Base-by-base conservation (phyloP, 2,113 vertebrate species). In the Pogona vitticeps region DNA sequence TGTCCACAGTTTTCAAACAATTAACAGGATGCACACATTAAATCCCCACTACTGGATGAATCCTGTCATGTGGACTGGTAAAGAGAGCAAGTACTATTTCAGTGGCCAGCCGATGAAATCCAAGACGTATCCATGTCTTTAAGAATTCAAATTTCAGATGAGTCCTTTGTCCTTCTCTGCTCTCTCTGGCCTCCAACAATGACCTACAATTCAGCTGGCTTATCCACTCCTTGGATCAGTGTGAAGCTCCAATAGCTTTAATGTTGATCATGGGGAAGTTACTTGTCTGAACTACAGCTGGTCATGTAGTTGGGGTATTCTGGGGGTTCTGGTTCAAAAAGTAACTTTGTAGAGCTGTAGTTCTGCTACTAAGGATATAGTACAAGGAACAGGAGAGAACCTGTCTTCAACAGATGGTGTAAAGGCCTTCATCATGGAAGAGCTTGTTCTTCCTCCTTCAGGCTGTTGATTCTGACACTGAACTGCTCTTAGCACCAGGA, bases 11-110 rank as follows among this genome's bases (percentile, higher is more conserved):
- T 67, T 67, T 67, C 65, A 67, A 67, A 67, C 90, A 65, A 38
- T 89, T 90, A 91, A 95, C 88, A 93, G 85, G 73, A 88, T 85
- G 92, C 91, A 78, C 56, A 73, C 85, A 63, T 90, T 91, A 82
- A 86, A 80, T 71, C 72, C 71, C 68, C 76, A 67, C 56, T 52
- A 21, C 3, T 2, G 68, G 87, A 52, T 10, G 6, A 90, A 33
- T 73, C 82, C n/a, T 82, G 86, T 87, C 80, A 78, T 70, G 17
- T 72, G 78, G 46, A 85, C n/a, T 63, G 67, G 68, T 85, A 87
- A 61, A 84, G 26, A 88, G 90, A 90, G 31, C 14, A 26, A 88
- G 70, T 82, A 89, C 91, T 84, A 91, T 36, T 93, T 65, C 79
- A 86, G 90, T 91, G 94, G 82, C 59, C 82, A 84, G 40, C 31